These are phyloP conservation scores for Sisyra terminalis DNA, from an alignment of 2,888 invertebrate species.

Conservation along the genomic window DNA sequence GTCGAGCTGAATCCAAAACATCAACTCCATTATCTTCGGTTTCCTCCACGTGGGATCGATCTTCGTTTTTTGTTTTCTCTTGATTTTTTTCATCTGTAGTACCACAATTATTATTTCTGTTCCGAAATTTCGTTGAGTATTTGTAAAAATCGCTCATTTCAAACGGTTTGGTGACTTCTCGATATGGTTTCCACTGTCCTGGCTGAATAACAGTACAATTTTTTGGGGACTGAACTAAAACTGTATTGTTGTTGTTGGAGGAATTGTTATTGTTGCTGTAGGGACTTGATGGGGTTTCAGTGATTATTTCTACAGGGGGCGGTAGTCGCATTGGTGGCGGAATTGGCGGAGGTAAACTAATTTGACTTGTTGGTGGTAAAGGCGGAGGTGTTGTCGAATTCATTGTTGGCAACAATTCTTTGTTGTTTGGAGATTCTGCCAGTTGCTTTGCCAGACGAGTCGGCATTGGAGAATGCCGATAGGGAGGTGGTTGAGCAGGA, in stretches of 20 bases:
- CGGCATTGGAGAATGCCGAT: slow-evolving; percentile 1
- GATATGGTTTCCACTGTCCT: slow-evolving; percentile 78
- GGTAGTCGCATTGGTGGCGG: slow-evolving; percentile 18
- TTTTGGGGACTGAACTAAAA: slow-evolving; percentile 51
- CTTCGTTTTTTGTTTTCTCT: not conserved
- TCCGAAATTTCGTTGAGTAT: slow-evolving; percentile 85
- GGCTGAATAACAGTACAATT: slow-evolving; percentile 75
- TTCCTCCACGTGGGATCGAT: not conserved
- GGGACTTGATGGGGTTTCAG: slow-evolving; percentile 22
- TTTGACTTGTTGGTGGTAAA: no score
- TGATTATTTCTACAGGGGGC: slow-evolving; percentile 24
- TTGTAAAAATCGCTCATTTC: slow-evolving; percentile 98
- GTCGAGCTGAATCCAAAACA: not conserved
- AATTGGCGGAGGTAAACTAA: slow-evolving; percentile 9
- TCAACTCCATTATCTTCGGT: slow-evolving; percentile 1
- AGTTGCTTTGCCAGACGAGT: not conserved
- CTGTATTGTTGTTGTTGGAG: slow-evolving; percentile 15
- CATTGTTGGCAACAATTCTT: not conserved
- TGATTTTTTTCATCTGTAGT: slow-evolving; percentile 1
- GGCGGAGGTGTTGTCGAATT: not conserved
- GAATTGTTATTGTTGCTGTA: slow-evolving; percentile 21
- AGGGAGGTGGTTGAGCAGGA: not conserved
- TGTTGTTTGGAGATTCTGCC: no score
- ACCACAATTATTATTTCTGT: slow-evolving; percentile 20
- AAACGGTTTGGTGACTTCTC: slow-evolving; percentile 91